Evolutionary conservation across 1,140 invertebrate species (phyloP).

Genomic region (Tetramorium parvispinum): DNA sequence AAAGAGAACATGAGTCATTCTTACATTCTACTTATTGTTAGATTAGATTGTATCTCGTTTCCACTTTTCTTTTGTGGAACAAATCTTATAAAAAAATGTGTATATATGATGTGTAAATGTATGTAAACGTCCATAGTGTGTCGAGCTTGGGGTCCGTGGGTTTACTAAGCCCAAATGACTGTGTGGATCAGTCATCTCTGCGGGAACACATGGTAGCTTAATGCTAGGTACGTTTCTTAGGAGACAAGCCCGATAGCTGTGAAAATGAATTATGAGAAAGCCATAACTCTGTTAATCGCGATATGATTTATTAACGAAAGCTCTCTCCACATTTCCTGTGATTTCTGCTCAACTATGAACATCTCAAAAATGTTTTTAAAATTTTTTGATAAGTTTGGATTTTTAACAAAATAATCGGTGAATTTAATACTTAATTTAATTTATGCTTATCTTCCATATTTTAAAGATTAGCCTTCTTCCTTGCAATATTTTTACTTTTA

Average conservation of each 20-base stretch:
- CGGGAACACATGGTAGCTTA: constrained; percentile 9
- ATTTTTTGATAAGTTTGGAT: background rate
- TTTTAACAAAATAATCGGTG: background rate
- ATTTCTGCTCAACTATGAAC: background rate
- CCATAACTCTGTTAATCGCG: background rate
- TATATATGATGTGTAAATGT: constrained; percentile 14
- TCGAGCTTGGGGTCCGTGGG: background rate
- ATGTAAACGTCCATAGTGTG: background rate
- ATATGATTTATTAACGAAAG: constrained; percentile 6
- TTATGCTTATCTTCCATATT: background rate
- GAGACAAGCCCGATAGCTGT: constrained; percentile 34
- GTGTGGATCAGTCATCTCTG: background rate
- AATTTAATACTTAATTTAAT: background rate
- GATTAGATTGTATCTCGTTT: background rate
- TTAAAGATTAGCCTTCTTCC: background rate
- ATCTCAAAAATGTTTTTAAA: background rate
- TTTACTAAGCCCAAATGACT: background rate
- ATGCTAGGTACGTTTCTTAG: background rate
- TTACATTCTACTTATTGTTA: background rate
- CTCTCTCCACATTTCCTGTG: background rate
- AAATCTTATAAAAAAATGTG: background rate
- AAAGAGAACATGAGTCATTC: background rate
- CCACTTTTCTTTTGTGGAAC: background rate
- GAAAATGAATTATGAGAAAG: constrained; percentile 48
- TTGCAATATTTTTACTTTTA: background rate